Conservation (phyloP, 2,888 invertebrate genomes). For the Eupithecia centaureata region DNA sequence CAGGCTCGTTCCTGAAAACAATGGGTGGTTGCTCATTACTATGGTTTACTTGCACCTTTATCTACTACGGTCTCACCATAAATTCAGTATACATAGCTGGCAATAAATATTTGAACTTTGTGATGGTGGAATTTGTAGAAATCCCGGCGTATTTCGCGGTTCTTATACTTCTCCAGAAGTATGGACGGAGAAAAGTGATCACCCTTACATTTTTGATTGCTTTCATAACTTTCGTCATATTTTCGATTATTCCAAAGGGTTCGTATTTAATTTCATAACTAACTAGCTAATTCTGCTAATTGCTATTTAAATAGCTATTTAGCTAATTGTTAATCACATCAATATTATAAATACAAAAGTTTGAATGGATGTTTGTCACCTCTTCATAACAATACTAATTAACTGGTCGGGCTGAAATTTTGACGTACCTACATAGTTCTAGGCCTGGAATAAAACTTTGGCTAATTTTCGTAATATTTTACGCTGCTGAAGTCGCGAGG, state of each 20-base stretch:
- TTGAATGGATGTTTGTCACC: too few species aligned
- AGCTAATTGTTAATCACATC: too few species aligned
- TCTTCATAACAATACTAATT: too few species aligned
- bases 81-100: constrained; percentile 90
- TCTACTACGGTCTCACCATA: constrained; percentile 91
- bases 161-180: constrained; percentile 85
- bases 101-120: constrained; percentile 91
- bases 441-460: too few species aligned
- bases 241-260: constrained; percentile 85
- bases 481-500: too few species aligned
- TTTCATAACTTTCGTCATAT: constrained; percentile 84
- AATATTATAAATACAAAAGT: too few species aligned
- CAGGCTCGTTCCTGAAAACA: constrained; percentile 82
- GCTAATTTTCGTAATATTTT: too few species aligned
- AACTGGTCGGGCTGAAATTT: too few species aligned
- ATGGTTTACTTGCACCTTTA: constrained; percentile 91
- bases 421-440: too few species aligned
- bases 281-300: too few species aligned
- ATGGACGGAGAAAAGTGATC: constrained; percentile 86
- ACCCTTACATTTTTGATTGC: constrained; percentile 86
- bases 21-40: constrained; percentile 87
- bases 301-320: too few species aligned
- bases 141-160: constrained; percentile 89
- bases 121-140: constrained; percentile 86
- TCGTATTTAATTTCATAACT: constrained; percentile 46